Conservation (phyloP, 2,888 invertebrate genomes). For the Sesia bembeciformis region DNA sequence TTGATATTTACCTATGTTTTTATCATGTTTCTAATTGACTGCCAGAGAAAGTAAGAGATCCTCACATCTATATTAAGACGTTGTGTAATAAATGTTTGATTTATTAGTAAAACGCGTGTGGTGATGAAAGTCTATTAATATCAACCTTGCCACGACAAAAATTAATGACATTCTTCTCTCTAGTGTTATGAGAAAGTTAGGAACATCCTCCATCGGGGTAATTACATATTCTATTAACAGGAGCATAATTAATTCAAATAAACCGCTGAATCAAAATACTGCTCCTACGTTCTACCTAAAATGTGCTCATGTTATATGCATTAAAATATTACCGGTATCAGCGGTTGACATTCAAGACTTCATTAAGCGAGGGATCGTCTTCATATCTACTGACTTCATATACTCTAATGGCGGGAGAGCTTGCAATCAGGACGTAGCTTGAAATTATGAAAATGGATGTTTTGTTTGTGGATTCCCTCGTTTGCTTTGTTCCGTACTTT, state of each 20-base stretch:
- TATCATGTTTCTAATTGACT: too few species aligned
- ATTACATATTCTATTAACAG: neutral
- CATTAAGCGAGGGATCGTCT: conserved; percentile 1
- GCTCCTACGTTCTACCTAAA: neutral
- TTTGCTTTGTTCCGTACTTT: conserved; percentile 3
- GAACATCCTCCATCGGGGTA: neutral
- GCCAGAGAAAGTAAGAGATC: too few species aligned
- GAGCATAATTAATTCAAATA: neutral
- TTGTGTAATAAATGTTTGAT: too few species aligned
- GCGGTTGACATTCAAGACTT: conserved; percentile 3
- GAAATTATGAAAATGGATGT: conserved; percentile 10
- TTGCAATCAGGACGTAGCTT: conserved; percentile 5
- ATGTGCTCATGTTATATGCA: neutral
- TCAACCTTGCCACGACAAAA: too few species aligned
- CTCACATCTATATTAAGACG: too few species aligned
- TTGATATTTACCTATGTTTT: too few species aligned
- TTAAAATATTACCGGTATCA: conserved; percentile 1
- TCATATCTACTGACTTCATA: neutral
- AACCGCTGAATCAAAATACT: neutral
- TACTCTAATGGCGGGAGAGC: conserved; percentile 3
- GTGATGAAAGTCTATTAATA: too few species aligned
- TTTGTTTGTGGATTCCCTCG: conserved; percentile 6
- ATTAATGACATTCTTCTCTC: neutral
- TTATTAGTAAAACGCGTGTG: too few species aligned
- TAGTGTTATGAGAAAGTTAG: too few species aligned